Evolutionary conservation across 2,797 vertebrate genomes (phyloP).

Genomic region (Leontopithecus rosalia): DNA sequence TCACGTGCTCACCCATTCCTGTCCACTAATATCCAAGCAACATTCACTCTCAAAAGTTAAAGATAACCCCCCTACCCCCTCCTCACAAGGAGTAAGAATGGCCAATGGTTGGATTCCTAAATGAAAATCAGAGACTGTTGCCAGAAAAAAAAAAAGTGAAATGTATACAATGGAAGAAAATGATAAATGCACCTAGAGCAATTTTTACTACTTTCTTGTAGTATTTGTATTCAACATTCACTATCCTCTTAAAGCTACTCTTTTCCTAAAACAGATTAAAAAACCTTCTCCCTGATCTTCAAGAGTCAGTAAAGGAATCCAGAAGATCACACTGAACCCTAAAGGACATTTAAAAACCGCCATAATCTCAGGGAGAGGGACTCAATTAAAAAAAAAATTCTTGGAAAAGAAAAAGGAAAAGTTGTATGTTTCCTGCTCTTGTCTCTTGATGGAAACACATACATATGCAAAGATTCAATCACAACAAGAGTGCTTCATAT

Average conservation of each 20-base stretch:
- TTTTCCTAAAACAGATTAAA: constrained; percentile 32
- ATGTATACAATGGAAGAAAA: neutral
- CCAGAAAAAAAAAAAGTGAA: neutral
- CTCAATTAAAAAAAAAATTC: neutral
- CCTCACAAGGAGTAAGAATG: neutral
- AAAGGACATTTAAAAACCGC: neutral
- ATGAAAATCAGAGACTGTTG: neutral
- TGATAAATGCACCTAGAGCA: neutral
- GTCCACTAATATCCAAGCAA: neutral
- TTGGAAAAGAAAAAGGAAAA: neutral
- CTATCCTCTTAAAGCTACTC: neutral
- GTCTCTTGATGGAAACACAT: neutral
- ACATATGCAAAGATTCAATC: neutral
- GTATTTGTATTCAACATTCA: neutral
- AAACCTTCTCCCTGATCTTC: neutral
- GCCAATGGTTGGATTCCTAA: neutral
- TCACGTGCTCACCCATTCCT: neutral
- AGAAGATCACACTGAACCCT: neutral
- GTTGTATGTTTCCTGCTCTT: neutral
- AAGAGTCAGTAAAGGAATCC: neutral
- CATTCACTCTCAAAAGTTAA: neutral
- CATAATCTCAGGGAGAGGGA: neutral
- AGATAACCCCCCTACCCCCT: neutral
- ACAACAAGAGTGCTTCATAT: neutral
- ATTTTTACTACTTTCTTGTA: neutral